Evolutionary conservation across 2,888 invertebrate genomes (phyloP), one percentile per base, ranked within the genome.

Genomic region (Drosophila lutescens): DNA sequence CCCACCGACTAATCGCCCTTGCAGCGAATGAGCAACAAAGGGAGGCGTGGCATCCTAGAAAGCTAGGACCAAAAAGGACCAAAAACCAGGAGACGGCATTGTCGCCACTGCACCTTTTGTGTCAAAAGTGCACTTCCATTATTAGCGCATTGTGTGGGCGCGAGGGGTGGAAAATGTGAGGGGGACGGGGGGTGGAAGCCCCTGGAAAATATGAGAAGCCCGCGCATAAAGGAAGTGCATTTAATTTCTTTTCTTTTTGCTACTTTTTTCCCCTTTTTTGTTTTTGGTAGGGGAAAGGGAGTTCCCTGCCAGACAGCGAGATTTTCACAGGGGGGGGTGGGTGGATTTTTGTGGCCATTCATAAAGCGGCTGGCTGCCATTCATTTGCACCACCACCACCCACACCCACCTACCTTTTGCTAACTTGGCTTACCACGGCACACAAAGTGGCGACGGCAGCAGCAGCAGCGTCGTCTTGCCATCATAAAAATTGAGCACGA

Each of bases 71-170:
- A 26, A 8, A 30, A 30, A 30, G 47, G 57, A 46, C 44, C 44
- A 30, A 40, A 40, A 43, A 40, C 56, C 36, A 40, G 51, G 59
- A 36, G 30, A 15, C 20, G 54, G 67, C 68, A 78, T 73, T 80
- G 80, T 76, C 78, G 80, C 71, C 76, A 62, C 82, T 83, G 88
- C 86, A 81, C 86, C 87, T 84, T 85, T 85, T 88, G 86, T 86
- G 84, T 88, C 80, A 86, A 85, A 85, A 85, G 85, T 85, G 85
- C 85, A 85, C 88, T 88, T 86, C 76, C 84, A 88, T 85, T 85
- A 85, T 85, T 88, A 85, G 88, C 86, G 77, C 84, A 81, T 86
- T 86, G 83, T 83, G 71, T 69, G 73, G 15, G 40, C 2, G 30
- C 47, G 38, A 36, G 34, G 50, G 15, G 44, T 9, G 26, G n/a